Evolutionary conservation across 2,113 vertebrate genomes (phyloP).

Genomic region (Colistium nudipinnis): DNA sequence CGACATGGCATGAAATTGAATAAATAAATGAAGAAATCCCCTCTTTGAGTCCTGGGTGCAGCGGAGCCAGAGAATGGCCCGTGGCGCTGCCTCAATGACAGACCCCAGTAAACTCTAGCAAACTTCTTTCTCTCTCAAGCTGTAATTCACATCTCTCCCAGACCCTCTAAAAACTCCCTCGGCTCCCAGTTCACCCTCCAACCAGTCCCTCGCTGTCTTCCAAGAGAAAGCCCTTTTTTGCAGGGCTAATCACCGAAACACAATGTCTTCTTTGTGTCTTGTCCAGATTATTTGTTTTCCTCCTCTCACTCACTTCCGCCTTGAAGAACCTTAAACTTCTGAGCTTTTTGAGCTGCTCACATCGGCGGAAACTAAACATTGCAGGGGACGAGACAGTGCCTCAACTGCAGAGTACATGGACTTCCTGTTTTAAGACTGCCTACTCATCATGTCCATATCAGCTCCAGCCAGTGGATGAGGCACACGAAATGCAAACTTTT

Average conservation of each 20-base stretch:
- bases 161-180: constrained; percentile 45
- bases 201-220: constrained; percentile 77
- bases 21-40: constrained; percentile 88
- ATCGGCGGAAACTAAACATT: constrained; percentile 82
- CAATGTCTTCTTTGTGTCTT: constrained; percentile 87
- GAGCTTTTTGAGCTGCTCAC: constrained; percentile 85
- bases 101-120: constrained; percentile 71
- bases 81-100: constrained; percentile 76
- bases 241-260: constrained; percentile 70
- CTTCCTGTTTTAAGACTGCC: constrained; percentile 46
- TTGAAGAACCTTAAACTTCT: constrained; percentile 88
- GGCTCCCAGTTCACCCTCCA: constrained; percentile 57
- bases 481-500: background rate
- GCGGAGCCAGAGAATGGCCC: constrained; percentile 86
- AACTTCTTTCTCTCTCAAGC: constrained; percentile 73
- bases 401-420: constrained; percentile 28
- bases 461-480: constrained; percentile 14
- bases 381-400: constrained; percentile 40
- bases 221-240: constrained; percentile 78
- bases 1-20: constrained; percentile 84
- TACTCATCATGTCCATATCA: constrained; percentile 17
- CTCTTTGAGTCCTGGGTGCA: constrained; percentile 86
- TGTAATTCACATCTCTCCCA: constrained; percentile 66
- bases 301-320: constrained; percentile 86
- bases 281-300: constrained; percentile 52